A percentile compares a stretch with the other conserved stretches of the same genome.
Evolutionary conservation across 2,888 invertebrate genomes (phyloP).

Genomic region (Halictus quadricinctus): DNA sequence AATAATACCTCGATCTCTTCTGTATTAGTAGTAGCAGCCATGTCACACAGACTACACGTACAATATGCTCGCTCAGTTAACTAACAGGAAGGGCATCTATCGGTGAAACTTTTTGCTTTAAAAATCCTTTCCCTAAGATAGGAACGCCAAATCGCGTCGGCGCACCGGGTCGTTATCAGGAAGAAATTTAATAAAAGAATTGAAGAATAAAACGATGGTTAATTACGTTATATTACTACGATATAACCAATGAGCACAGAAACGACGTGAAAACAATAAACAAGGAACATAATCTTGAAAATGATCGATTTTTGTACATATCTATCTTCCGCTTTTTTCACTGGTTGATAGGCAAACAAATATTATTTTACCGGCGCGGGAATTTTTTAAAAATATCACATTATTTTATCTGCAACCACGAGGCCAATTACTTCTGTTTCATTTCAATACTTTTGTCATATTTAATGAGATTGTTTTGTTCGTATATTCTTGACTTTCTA

Average conservation of each 20-base stretch:
- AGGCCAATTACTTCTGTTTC: conserved; percentile 38
- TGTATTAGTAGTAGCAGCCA: conserved; percentile 86
- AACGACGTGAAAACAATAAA: not conserved
- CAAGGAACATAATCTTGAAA: conserved; percentile 1
- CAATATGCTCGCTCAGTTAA: conserved; percentile 46
- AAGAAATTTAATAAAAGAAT: conserved; percentile 26
- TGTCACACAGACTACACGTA: conserved; percentile 80
- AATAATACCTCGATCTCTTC: conserved; percentile 85
- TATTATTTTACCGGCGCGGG: conserved; percentile 35
- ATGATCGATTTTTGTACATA: conserved; percentile 4
- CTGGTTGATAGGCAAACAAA: not conserved
- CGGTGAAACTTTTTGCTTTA: conserved; percentile 63
- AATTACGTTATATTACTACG: conserved; percentile 12
- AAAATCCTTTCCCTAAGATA: conserved; percentile 49
- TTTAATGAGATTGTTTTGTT: conserved; percentile 31
- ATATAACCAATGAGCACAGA: not conserved
- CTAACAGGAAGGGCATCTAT: conserved; percentile 69
- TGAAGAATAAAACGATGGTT: not conserved
- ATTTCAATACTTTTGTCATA: conserved; percentile 30
- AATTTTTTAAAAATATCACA: conserved; percentile 46
- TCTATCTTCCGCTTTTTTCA: conserved; percentile 14
- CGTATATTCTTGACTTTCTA: conserved; percentile 1
- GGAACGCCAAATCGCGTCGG: conserved; percentile 43
- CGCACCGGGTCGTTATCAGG: conserved; percentile 3
- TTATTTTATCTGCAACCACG: conserved; percentile 37